Evolutionary conservation across 2,113 vertebrate genomes (phyloP).

Genomic region (Panthera tigris): DNA sequence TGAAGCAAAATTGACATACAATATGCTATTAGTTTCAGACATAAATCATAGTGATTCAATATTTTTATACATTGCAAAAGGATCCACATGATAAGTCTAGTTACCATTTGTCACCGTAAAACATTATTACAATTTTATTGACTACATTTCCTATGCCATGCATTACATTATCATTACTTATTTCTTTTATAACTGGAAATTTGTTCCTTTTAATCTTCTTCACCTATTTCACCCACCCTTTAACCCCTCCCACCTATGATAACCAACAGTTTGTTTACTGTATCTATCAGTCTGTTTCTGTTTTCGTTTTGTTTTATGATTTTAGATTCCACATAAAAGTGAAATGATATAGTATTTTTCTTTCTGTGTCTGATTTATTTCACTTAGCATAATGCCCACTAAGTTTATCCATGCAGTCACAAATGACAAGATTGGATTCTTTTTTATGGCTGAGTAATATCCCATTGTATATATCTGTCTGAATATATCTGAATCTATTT

Average conservation of each 20-base stretch:
- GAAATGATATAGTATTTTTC: not conserved
- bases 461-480: not conserved
- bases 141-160: not conserved
- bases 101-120: not conserved
- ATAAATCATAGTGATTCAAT: not conserved
- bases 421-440: not conserved
- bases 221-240: not conserved
- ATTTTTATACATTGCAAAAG: not conserved
- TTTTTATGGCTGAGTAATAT: not conserved
- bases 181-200: not conserved
- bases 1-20: not conserved
- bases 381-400: not conserved
- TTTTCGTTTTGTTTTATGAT: not conserved
- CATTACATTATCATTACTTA: not conserved
- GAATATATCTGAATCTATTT: not conserved
- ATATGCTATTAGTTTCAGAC: not conserved
- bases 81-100: not conserved
- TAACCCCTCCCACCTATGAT: not conserved
- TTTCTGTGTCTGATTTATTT: not conserved
- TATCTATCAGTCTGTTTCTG: not conserved
- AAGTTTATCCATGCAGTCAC: not conserved
- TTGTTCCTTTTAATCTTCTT: not conserved
- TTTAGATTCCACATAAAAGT: not conserved
- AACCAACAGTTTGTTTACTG: not conserved
- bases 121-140: not conserved